A percentile compares a stretch with the other conserved stretches of the same genome.
Evolutionary conservation across 1,140 invertebrate species (phyloP).

Genomic region (Panagrolaimus sp.): DNA sequence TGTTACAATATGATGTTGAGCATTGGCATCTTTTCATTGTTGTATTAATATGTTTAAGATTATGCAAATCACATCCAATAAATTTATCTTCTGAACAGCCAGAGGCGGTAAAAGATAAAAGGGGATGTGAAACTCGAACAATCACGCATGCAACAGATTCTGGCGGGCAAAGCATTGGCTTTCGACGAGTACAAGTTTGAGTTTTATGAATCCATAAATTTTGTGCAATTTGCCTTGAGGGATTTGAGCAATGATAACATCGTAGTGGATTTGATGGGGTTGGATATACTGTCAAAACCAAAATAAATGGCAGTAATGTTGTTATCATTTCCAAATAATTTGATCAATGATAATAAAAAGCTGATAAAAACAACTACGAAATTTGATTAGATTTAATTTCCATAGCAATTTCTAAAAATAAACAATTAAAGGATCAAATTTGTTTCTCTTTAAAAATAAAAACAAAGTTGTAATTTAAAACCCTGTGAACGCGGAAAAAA

Average conservation of each 20-base stretch:
- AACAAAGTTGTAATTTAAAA: too few species aligned
- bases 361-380: too few species aligned
- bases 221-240: not conserved
- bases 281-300: not conserved
- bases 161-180: not conserved
- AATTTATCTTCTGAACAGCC: not conserved
- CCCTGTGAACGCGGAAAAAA: too few species aligned
- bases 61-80: constrained; percentile 1
- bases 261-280: not conserved
- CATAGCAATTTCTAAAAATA: too few species aligned
- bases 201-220: constrained; percentile 13
- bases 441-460: too few species aligned
- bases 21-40: constrained; percentile 1
- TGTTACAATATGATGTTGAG: not conserved
- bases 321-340: too few species aligned
- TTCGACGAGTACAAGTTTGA: not conserved
- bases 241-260: constrained; percentile 9
- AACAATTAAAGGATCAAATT: too few species aligned
- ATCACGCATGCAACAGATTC: not conserved
- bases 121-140: not conserved
- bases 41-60: not conserved
- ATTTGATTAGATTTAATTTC: too few species aligned
- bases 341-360: too few species aligned
- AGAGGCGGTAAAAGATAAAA: not conserved
- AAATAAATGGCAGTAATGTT: too few species aligned